A percentile compares a stretch with the other conserved stretches of the same genome.
These are phyloP conservation scores for Agrilus biguttatus DNA, from an alignment of 2,888 invertebrate species.

Conservation along the genomic window DNA sequence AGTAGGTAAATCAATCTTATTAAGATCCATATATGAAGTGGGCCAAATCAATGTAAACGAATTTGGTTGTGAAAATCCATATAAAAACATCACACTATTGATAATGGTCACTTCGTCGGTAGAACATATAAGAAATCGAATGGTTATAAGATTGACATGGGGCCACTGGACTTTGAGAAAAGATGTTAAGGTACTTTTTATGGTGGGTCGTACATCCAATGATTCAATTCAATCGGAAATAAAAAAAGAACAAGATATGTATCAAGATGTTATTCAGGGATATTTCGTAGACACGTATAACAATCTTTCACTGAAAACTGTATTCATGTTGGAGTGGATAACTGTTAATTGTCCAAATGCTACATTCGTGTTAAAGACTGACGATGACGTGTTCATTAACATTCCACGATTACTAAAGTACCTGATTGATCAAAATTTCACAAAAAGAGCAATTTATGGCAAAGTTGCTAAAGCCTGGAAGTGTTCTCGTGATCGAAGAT, in stretches of 20 bases:
- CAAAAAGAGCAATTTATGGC: constrained; percentile 65
- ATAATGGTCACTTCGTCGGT: constrained; percentile 64
- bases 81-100: constrained; percentile 44
- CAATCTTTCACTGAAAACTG: constrained; percentile 70
- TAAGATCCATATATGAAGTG: constrained; percentile 51
- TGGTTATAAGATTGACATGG: constrained; percentile 71
- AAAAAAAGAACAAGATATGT: constrained; percentile 52
- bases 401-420: constrained; percentile 56
- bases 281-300: constrained; percentile 64
- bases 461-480: constrained; percentile 72
- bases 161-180: constrained; percentile 54
- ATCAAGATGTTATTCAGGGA: constrained; percentile 63
- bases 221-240: constrained; percentile 34
- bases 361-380: constrained; percentile 66
- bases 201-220: constrained; percentile 47
- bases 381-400: constrained; percentile 84
- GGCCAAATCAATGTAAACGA: constrained; percentile 53
- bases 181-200: constrained; percentile 50
- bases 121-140: constrained; percentile 50
- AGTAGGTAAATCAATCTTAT: constrained; percentile 21
- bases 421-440: constrained; percentile 43
- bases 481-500: constrained; percentile 68
- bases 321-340: constrained; percentile 71
- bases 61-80: constrained; percentile 52
- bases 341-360: constrained; percentile 62